Base-by-base conservation (phyloP, 2,113 vertebrate genomes). In the Prochilodus magdalenae region DNA sequence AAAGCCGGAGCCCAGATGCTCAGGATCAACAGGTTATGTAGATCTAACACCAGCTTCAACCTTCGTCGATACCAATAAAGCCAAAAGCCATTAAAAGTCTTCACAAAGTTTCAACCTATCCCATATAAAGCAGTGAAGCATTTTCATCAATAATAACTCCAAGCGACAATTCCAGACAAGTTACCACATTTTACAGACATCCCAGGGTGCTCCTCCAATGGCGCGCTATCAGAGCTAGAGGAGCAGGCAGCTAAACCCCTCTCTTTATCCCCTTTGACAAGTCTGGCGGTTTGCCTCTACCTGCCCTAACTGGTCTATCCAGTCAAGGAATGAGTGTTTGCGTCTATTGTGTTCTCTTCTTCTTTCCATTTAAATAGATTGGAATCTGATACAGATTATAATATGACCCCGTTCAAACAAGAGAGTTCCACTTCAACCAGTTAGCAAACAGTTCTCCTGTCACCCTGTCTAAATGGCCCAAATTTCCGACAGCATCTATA, bases 221-320 rank as follows among this genome's bases (percentile, higher is more conserved):
- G 70, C 73, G 55, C 36, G 71, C 87, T 88, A 88, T 73, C 67
- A 85, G 51, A 15, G 72, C 66, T 85, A 80, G 74, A 72, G 87
- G 72, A 85, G 78, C 79, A 74, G 73, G 75, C 84, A 84, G 30
- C 63, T 67, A 70, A 81, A 85, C 80, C 80, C 86, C 86, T 75
- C 83, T 88, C 87, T 90, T 90, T 89, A 85, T 88, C 81, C 91
- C 87, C 86, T 88, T 89, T 93, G 92, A 94, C 91, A 93, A 89
- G 91, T 91, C 88, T 93, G 93, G 91, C 92, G 93, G 90, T 93
- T 93, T 94, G 95, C 95, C 92, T 92, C 86, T 91, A 96, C 94
- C 96, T 96, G 96, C 95, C 95, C 96, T 88, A 92, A 98, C 96
- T 96, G 96, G 96, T 97, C 95, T 93, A 93, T 94, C 96, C 94